Percentiles rank a stretch among this genome's conserved stretches.
Evolutionary conservation across 2,797 vertebrate genomes (phyloP).

Genomic region (Chromobotia macracanthus): DNA sequence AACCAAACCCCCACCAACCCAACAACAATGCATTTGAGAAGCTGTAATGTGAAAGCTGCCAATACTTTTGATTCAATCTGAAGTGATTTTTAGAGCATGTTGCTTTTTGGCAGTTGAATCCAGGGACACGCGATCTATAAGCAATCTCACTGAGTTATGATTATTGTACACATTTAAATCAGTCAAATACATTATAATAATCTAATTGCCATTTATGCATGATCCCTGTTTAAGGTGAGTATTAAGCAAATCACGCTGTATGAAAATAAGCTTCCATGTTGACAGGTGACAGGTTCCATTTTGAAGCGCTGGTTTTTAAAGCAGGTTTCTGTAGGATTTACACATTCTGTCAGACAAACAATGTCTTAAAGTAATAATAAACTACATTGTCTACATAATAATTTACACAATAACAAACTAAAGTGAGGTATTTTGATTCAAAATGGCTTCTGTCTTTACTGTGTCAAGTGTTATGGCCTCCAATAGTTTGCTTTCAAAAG

Average conservation of each 20-base stretch:
- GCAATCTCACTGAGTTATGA: constrained; percentile 61
- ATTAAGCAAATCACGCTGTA: constrained; percentile 44
- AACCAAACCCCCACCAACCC: constrained; percentile 46
- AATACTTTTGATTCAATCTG: constrained; percentile 76
- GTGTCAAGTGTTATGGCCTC: not conserved
- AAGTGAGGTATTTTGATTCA: not conserved
- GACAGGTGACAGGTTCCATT: not conserved
- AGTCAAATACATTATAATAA: constrained; percentile 53
- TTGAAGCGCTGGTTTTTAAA: not conserved
- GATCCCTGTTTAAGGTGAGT: constrained; percentile 49
- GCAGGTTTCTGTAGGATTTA: not conserved
- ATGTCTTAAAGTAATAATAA: not conserved
- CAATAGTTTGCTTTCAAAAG: no score
- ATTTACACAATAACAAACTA: not conserved
- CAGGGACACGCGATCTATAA: constrained; percentile 50
- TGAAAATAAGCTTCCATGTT: constrained; percentile 17
- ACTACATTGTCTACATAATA: not conserved
- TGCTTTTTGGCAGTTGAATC: constrained; percentile 57
- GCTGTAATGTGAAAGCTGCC: constrained; percentile 78
- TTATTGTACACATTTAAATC: constrained; percentile 42
- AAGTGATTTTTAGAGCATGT: constrained; percentile 52
- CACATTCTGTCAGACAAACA: constrained; percentile 1
- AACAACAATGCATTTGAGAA: constrained; percentile 78
- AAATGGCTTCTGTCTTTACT: not conserved
- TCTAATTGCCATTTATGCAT: constrained; percentile 57